Percentiles rank a stretch among this genome's conserved stretches.
These are phyloP conservation scores for Actinostola sp. DNA, from an alignment of 92 coral and sea anemone genomes.

Conservation along the genomic window DNA sequence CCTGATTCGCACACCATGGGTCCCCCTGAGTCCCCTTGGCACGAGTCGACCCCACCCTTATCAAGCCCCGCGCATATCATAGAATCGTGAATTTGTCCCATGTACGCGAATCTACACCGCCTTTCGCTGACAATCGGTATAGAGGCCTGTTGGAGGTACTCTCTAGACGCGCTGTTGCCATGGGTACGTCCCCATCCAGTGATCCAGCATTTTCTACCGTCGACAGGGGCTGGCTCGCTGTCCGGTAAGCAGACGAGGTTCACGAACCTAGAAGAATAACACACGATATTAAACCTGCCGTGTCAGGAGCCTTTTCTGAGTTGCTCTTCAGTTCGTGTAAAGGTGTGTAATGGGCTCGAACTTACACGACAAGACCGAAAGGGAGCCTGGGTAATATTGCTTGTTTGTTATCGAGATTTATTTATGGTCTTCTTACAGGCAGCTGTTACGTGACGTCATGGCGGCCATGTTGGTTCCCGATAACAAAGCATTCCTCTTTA, in stretches of 20 bases:
- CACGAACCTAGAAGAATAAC: slow-evolving; percentile 16
- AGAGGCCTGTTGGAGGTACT: slow-evolving; percentile 52
- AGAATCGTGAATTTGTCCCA: slow-evolving; percentile 64
- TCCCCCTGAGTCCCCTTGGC: slow-evolving; percentile 66
- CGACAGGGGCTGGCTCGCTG: slow-evolving; percentile 31
- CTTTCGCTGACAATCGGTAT: slow-evolving; percentile 53
- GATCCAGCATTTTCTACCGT: slow-evolving; percentile 60
- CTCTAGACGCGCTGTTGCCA: slow-evolving; percentile 34
- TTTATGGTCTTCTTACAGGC: too few relatives aligned
- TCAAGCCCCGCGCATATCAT: slow-evolving; percentile 65
- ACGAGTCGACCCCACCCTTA: slow-evolving; percentile 63
- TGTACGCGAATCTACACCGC: slow-evolving; percentile 51
- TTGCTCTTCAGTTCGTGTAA: too few relatives aligned
- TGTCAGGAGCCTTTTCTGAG: too few relatives aligned
- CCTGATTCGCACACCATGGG: slow-evolving; percentile 57
- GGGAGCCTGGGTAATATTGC: too few relatives aligned
- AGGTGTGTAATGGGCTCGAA: too few relatives aligned
- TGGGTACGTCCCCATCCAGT: slow-evolving; percentile 59
- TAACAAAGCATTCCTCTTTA: too few relatives aligned
- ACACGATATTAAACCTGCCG: background rate
- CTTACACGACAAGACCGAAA: too few relatives aligned
- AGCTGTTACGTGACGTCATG: too few relatives aligned
- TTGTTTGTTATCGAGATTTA: too few relatives aligned
- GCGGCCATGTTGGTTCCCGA: too few relatives aligned
- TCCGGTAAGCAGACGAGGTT: slow-evolving; percentile 57